phyloP scores from a whole-genome alignment of 2,888 invertebrate species.

The Glyphotaelius pellucidus region DNA sequence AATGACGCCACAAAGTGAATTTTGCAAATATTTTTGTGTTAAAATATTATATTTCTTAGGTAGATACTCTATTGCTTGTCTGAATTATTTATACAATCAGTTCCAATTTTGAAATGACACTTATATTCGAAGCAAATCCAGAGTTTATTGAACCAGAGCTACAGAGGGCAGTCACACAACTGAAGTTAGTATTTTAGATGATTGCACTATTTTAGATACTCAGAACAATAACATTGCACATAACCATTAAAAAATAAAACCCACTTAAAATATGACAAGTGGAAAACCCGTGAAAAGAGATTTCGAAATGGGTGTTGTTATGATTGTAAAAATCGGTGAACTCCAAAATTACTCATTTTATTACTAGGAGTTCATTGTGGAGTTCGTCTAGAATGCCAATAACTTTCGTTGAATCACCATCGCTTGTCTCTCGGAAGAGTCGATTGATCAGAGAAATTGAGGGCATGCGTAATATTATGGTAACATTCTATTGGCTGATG shows the following conservation, averaged over 20 bases:
- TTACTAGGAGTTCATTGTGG: neutral
- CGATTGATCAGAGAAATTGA: neutral
- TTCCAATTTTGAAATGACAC: too few relatives aligned
- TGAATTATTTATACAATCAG: too few relatives aligned
- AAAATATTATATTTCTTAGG: too few relatives aligned
- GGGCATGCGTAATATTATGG: neutral
- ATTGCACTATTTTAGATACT: neutral
- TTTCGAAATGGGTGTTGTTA: neutral
- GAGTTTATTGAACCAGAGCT: too few relatives aligned
- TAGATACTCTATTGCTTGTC: too few relatives aligned
- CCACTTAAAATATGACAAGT: neutral
- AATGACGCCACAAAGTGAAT: too few relatives aligned
- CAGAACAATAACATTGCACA: neutral
- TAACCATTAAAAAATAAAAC: neutral
- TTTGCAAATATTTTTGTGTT: too few relatives aligned
- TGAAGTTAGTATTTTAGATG: neutral
- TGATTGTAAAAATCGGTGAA: neutral
- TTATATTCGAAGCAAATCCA: too few relatives aligned
- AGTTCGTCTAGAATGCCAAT: neutral
- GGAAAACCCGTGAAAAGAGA: neutral
- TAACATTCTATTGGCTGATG: neutral
- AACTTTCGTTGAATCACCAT: neutral
- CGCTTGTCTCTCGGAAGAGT: neutral
- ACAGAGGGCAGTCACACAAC: too few relatives aligned
- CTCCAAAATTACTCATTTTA: neutral